These are phyloP conservation scores for Umimayanthus kanabou DNA, from an alignment of 92 coral and sea anemone genomes.

Conservation along the genomic window DNA sequence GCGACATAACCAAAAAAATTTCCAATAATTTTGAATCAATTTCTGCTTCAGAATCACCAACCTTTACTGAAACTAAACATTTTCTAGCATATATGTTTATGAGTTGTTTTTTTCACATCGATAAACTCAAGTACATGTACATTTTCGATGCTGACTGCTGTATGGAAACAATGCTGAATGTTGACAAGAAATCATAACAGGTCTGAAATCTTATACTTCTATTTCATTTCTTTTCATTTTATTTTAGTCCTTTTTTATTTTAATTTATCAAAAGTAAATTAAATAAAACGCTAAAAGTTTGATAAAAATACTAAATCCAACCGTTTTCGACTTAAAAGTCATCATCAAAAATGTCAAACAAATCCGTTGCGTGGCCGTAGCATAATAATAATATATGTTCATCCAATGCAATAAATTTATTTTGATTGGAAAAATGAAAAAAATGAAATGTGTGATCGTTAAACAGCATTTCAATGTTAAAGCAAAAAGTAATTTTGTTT, in stretches of 20 bases:
- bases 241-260: not conserved
- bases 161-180: not conserved
- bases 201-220: too few relatives aligned
- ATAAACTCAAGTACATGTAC: not conserved
- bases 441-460: not conserved
- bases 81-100: not conserved
- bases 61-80: too few relatives aligned
- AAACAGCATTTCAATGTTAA: not conserved
- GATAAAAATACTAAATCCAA: not conserved
- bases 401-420: too few relatives aligned
- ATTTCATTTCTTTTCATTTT: too few relatives aligned
- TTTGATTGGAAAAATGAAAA: not conserved
- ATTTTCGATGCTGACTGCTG: not conserved
- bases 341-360: not conserved
- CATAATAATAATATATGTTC: too few relatives aligned
- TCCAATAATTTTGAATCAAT: not conserved
- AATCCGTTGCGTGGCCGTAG: not conserved
- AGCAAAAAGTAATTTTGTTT: slow-evolving; percentile 8
- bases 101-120: too few relatives aligned
- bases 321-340: too few relatives aligned
- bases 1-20: not conserved
- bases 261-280: not conserved
- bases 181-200: not conserved
- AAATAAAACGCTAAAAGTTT: not conserved
- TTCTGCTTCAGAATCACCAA: not conserved